These are phyloP conservation scores for Brachirus orientalis DNA, from an alignment of 2,113 vertebrate species.

Conservation along the genomic window DNA sequence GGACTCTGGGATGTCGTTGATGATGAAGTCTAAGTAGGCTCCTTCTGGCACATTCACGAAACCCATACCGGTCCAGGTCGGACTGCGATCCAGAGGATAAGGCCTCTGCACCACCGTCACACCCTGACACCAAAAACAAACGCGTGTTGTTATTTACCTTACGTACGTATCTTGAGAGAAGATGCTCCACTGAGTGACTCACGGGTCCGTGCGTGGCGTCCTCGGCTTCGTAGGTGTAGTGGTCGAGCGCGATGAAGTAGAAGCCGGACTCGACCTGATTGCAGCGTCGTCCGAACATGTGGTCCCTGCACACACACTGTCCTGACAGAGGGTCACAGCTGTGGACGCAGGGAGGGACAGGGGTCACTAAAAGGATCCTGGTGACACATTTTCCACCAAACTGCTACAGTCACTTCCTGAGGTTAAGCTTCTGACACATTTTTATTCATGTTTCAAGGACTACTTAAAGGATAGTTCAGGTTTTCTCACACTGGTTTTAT, in stretches of 20 bases:
- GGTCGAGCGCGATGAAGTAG: conserved; percentile 92
- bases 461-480: no score
- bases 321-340: conserved; percentile 90
- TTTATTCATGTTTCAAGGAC: no score
- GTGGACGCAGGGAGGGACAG: not conserved
- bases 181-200: conserved; percentile 31
- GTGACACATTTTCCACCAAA: no score
- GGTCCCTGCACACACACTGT: conserved; percentile 90
- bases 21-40: conserved; percentile 87
- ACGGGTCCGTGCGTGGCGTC: conserved; percentile 89
- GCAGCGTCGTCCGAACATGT: conserved; percentile 93
- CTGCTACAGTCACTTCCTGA: no score
- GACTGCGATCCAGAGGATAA: conserved; percentile 85
- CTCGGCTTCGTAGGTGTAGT: conserved; percentile 96
- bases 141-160: not conserved
- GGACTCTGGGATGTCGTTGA: conserved; percentile 91
- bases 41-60: conserved; percentile 93
- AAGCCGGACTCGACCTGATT: conserved; percentile 90
- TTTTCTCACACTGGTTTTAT: no score
- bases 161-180: no score
- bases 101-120: conserved; percentile 86
- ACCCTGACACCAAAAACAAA: conserved; percentile 76
- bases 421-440: no score
- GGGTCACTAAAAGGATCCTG: no score
- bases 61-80: conserved; percentile 94